Percentiles rank a stretch among this genome's conserved stretches.
phyloP scores from a whole-genome alignment of 2,113 vertebrate genomes.

The Sus scrofa region DNA sequence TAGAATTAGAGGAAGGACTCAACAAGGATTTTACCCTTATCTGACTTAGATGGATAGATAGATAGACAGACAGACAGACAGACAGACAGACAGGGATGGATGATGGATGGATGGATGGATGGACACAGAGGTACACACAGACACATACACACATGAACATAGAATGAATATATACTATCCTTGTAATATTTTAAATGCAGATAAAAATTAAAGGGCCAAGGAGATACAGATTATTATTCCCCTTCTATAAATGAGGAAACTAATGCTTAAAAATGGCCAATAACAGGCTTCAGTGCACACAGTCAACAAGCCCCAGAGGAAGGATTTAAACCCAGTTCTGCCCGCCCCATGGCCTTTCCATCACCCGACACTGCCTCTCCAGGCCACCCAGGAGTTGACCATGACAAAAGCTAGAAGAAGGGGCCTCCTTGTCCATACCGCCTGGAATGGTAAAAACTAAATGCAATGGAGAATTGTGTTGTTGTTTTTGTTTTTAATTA shows the following conservation, averaged over 20 bases:
- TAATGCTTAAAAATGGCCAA: background rate
- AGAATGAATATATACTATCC: background rate
- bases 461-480: slow-evolving; percentile 38
- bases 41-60: background rate
- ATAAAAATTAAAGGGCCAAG: background rate
- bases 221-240: background rate
- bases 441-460: slow-evolving; percentile 58
- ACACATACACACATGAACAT: background rate
- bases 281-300: background rate
- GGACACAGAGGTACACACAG: background rate
- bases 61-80: background rate
- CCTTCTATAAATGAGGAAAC: background rate
- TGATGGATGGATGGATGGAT: background rate
- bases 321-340: background rate
- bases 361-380: background rate
- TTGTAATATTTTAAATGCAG: background rate
- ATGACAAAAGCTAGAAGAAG: slow-evolving; percentile 62
- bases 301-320: background rate
- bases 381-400: slow-evolving; percentile 62
- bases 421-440: slow-evolving; percentile 55
- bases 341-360: background rate
- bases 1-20: background rate
- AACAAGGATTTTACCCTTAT: background rate
- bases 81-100: background rate
- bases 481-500: slow-evolving; percentile 66